Evolutionary conservation across 2,113 vertebrate genomes (phyloP).

Genomic region (Labeo catla): DNA sequence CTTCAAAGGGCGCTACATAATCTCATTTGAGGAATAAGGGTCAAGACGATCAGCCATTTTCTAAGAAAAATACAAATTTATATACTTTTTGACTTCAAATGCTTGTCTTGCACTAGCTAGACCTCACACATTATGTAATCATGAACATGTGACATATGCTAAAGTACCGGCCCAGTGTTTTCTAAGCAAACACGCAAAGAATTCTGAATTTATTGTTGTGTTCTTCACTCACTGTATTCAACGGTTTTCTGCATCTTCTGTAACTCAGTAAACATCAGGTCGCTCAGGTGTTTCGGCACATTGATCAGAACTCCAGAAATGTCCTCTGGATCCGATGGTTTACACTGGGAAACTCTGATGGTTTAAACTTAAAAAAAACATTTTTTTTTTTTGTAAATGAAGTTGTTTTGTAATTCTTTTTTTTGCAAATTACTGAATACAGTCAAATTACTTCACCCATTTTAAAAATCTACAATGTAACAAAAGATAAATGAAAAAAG

Average conservation of each 20-base stretch:
- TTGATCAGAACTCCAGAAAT: conserved; percentile 41
- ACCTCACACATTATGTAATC: not conserved
- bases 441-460: no score
- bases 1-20: no score
- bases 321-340: conserved; percentile 38
- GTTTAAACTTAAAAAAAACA: not conserved
- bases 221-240: not conserved
- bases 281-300: conserved; percentile 46
- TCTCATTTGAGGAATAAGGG: no score
- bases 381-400: no score
- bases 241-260: conserved; percentile 32
- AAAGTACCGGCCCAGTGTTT: no score
- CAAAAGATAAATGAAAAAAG: not conserved
- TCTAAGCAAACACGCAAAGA: not conserved
- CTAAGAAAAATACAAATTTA: not conserved
- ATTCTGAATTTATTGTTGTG: not conserved
- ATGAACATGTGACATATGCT: not conserved
- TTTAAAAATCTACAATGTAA: no score
- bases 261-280: conserved; percentile 32
- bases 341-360: conserved; percentile 27
- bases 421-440: not conserved
- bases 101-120: no score
- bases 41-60: not conserved
- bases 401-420: not conserved
- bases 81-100: no score